phyloP scores from a whole-genome alignment of 92 coral and sea anemone species.

The Porites cylindrica region DNA sequence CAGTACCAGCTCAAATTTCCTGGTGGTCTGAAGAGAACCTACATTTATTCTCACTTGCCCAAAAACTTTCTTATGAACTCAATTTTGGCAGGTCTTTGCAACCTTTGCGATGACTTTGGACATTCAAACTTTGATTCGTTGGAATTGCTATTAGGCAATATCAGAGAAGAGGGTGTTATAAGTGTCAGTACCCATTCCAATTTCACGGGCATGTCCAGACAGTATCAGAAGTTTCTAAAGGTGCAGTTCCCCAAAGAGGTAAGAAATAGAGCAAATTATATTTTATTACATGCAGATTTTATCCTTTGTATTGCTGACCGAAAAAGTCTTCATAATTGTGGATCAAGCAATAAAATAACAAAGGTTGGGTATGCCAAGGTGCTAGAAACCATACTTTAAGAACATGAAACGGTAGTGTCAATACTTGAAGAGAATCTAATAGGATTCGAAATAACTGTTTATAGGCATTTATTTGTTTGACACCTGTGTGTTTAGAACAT shows the following conservation, averaged over 20 bases:
- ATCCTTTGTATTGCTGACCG: too few species aligned
- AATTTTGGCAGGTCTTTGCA: slow-evolving; percentile 67
- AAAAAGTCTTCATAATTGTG: too few species aligned
- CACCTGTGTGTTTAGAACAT: too few species aligned
- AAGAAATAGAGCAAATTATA: neutral
- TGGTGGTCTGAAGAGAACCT: slow-evolving; percentile 56
- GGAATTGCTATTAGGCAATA: slow-evolving; percentile 10
- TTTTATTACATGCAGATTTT: too few species aligned
- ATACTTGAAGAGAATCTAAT: too few species aligned
- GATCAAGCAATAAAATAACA: too few species aligned
- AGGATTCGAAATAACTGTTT: too few species aligned
- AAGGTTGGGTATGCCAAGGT: too few species aligned
- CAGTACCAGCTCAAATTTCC: slow-evolving; percentile 60
- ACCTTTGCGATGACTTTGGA: slow-evolving; percentile 49
- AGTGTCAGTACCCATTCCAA: neutral
- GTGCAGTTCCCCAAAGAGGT: slow-evolving; percentile 43
- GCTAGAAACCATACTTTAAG: too few species aligned
- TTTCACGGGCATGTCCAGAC: neutral
- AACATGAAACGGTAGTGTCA: too few species aligned
- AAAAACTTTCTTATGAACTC: slow-evolving; percentile 45
- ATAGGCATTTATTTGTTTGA: too few species aligned
- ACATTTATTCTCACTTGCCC: slow-evolving; percentile 51
- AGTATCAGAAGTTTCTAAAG: slow-evolving; percentile 49
- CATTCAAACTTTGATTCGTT: slow-evolving; percentile 43
- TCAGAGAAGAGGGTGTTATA: neutral